These are phyloP conservation scores for Oreohelix idahoensis DNA, from an alignment of 1,140 invertebrate species.

Conservation along the genomic window DNA sequence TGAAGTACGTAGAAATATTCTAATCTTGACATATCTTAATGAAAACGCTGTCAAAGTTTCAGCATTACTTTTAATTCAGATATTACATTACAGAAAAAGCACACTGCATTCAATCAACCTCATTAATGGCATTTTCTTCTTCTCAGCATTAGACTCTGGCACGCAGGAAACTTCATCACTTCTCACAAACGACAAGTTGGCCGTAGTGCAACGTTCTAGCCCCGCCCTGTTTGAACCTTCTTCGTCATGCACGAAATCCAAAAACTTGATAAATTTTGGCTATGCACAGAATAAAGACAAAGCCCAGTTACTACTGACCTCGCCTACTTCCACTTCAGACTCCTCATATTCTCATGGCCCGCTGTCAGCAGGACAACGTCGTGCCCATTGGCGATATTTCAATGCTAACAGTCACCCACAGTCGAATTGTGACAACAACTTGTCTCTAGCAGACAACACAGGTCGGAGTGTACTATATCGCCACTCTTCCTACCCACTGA, in stretches of 20 bases:
- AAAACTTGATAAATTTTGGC: constrained; percentile 86
- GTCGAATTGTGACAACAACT: constrained; percentile 40
- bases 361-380: constrained; percentile 28
- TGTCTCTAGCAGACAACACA: constrained; percentile 18
- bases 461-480: constrained; percentile 15
- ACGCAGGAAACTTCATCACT: background rate
- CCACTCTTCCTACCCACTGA: constrained; percentile 33
- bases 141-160: constrained; percentile 16
- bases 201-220: constrained; percentile 49
- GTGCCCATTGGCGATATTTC: constrained; percentile 40
- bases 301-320: background rate
- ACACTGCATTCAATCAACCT: background rate
- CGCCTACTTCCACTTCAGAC: background rate
- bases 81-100: no score
- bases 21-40: no score
- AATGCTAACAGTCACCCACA: constrained; percentile 39
- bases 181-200: constrained; percentile 28
- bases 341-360: constrained; percentile 5
- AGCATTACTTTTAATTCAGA: no score
- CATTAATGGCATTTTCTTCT: background rate
- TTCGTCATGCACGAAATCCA: constrained; percentile 68
- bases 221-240: constrained; percentile 52
- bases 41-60: no score
- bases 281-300: constrained; percentile 79
- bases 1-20: no score